Evolutionary conservation across 2,888 invertebrate species (phyloP), one percentile per base, ranked within the genome.

Genomic region (Cepaea hortensis): DNA sequence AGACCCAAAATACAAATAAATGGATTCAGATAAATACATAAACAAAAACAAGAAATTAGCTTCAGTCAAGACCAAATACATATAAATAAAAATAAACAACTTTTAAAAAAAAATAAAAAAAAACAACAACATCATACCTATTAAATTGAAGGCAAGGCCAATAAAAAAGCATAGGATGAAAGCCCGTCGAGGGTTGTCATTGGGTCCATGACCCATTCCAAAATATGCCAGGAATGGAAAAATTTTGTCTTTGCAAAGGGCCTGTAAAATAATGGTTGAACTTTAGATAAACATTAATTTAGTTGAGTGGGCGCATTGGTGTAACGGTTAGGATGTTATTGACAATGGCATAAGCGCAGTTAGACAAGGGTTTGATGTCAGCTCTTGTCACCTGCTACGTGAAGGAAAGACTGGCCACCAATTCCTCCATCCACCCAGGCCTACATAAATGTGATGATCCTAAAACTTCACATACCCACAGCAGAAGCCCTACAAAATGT

Each of bases 101-200:
- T 35, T 35, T 35, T 1, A 35, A 35, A 35, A 35, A 35, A 35
- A 35, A 35, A 35, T 1, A 35, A 35, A 35, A 35, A 35, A 35
- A 35, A 35, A 35, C 35, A 35, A 15, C 46, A 75, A 5, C 46
- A 50, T 50, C 79, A 81, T 75, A 97, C 98, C 98, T 89, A 99
- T 98, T 65, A 98, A 95, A 85, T 98, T 95, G 93, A 98, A 98
- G 3, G 96, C 95, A 18, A 97, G 95, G 0, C 98, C 97, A 20
- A 99, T 97, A 89, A 97, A 93, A 94, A 98, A 98, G 0, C 98
- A 98, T 1, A 99, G 96, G 6, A 98, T 96, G 93, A 99, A 99
- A 88, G 98, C 99, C 87, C 98, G 95, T 91, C 98, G 97, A 0
- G 96, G 96, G 89, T 96, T 96, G 85, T 95, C 95, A 88, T 94